Conservation (phyloP, 2,888 invertebrate species). For the Eupeodes latifasciatus region DNA sequence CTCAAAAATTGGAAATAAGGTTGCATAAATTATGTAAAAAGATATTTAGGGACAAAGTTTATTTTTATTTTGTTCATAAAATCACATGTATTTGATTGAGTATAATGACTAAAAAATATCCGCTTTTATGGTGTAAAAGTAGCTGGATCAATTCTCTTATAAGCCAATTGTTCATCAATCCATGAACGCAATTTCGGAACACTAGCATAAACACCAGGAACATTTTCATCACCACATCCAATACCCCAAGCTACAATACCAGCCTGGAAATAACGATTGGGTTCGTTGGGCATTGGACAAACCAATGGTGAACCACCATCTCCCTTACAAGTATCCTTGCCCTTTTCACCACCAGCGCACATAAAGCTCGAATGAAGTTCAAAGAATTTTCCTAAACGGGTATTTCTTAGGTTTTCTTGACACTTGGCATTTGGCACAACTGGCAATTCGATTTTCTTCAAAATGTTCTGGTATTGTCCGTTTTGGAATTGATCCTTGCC, state of each 20-base stretch:
- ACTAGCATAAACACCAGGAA: conserved; percentile 90
- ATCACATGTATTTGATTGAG: neutral
- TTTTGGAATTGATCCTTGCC: conserved; percentile 80
- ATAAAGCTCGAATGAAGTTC: conserved; percentile 88
- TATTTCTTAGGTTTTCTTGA: conserved; percentile 84
- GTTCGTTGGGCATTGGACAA: conserved; percentile 85
- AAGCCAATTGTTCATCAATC: conserved; percentile 85
- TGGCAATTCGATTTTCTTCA: conserved; percentile 89
- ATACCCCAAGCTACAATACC: conserved; percentile 89
- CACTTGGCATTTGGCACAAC: conserved; percentile 86
- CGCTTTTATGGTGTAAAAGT: conserved; percentile 42
- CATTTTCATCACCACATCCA: conserved; percentile 87
- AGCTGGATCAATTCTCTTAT: conserved; percentile 60
- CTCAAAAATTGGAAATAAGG: neutral
- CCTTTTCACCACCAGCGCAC: conserved; percentile 90
- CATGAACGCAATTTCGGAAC: conserved; percentile 87
- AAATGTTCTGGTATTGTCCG: conserved; percentile 85
- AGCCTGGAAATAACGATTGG: conserved; percentile 78
- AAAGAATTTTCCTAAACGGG: conserved; percentile 88
- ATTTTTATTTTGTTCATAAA: neutral
- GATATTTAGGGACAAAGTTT: neutral
- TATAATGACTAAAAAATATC: neutral
- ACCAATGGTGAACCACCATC: conserved; percentile 92
- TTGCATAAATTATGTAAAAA: no score
- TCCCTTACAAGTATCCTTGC: conserved; percentile 84